phyloP scores from a whole-genome alignment of 2,888 invertebrate species.

The Eupithecia insigniata region DNA sequence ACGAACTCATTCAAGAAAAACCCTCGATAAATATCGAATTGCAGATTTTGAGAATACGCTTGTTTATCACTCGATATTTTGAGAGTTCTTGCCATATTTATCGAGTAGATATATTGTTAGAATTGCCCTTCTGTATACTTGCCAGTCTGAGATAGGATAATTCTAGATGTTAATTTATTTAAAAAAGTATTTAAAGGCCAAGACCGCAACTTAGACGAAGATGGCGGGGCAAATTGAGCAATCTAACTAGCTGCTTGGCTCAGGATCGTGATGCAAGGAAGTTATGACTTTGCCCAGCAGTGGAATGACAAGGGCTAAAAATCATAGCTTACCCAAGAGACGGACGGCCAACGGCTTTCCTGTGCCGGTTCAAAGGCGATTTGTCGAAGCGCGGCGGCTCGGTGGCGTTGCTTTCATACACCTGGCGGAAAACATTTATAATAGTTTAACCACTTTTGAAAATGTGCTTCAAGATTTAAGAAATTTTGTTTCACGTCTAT shows the following conservation, averaged over 20 bases:
- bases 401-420: constrained; percentile 72
- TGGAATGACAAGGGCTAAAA: neutral
- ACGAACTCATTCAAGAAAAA: too few relatives aligned
- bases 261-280: neutral
- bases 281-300: neutral
- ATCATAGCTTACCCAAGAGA: constrained; percentile 60
- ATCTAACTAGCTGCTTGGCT: neutral
- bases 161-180: neutral
- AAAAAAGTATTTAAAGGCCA: too few relatives aligned
- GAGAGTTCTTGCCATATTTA: too few relatives aligned
- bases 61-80: too few relatives aligned
- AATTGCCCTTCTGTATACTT: too few relatives aligned
- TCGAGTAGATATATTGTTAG: too few relatives aligned
- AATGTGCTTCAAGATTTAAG: neutral
- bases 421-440: constrained; percentile 52
- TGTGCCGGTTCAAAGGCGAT: constrained; percentile 69
- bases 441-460: neutral
- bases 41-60: too few relatives aligned
- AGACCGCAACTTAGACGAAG: neutral
- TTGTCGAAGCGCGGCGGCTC: constrained; percentile 68
- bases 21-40: too few relatives aligned
- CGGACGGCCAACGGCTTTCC: constrained; percentile 62
- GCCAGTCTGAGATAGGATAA: neutral
- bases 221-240: neutral
- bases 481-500: too few relatives aligned